Percentiles rank a stretch among this genome's conserved stretches.
These are phyloP conservation scores for Ormyrus rosae DNA, from an alignment of 2,888 invertebrate genomes.

Conservation along the genomic window DNA sequence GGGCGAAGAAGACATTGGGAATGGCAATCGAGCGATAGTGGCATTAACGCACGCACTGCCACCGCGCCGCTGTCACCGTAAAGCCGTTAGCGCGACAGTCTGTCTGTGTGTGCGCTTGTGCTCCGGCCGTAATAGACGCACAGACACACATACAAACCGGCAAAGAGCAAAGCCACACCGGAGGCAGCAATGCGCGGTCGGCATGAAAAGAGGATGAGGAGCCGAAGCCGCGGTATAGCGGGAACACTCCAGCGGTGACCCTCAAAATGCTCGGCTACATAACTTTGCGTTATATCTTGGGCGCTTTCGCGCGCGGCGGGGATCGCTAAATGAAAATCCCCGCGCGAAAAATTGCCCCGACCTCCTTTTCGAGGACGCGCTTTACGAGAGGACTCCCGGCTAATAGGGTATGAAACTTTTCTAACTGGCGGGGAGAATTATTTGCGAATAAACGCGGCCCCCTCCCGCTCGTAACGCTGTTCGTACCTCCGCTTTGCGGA, in stretches of 20 bases:
- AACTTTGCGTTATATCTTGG: slow-evolving; percentile 70
- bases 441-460: too few species aligned
- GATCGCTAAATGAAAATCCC: too few species aligned
- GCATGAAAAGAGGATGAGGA: background rate
- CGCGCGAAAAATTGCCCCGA: too few species aligned
- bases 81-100: slow-evolving; percentile 17
- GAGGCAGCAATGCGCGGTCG: background rate
- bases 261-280: slow-evolving; percentile 69
- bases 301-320: slow-evolving; percentile 35
- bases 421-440: too few species aligned
- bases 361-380: too few species aligned
- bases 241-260: slow-evolving; percentile 52
- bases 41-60: slow-evolving; percentile 51
- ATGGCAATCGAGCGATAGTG: slow-evolving; percentile 62
- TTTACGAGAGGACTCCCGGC: too few species aligned
- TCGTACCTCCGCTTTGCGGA: too few species aligned
- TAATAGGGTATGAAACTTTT: too few species aligned
- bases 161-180: background rate
- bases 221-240: slow-evolving; percentile 19
- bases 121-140: background rate
- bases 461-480: too few species aligned
- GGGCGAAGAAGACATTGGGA: slow-evolving; percentile 61
- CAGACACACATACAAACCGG: background rate
- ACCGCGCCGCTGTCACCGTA: slow-evolving; percentile 19
- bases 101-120: background rate